Evolutionary conservation across 2,797 vertebrate genomes (phyloP).

Genomic region (Melanotaenia parkinsoni): DNA sequence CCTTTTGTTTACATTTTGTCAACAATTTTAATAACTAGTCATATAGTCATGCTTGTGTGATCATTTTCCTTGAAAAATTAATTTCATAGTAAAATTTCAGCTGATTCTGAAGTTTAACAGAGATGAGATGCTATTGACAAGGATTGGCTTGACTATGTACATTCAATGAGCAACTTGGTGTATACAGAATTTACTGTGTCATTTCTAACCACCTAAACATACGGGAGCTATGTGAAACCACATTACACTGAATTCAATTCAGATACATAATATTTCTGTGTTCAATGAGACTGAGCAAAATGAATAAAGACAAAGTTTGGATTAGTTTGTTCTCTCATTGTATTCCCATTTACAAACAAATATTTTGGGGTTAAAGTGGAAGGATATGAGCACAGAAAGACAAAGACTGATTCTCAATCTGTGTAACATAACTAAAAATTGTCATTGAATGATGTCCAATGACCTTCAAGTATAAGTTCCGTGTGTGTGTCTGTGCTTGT

Average conservation of each 20-base stretch:
- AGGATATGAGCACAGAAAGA: slow-evolving; percentile 1
- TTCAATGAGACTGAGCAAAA: slow-evolving; percentile 42
- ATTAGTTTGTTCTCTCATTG: slow-evolving; percentile 24
- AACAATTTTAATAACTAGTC: slow-evolving; percentile 5
- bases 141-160: slow-evolving; percentile 19
- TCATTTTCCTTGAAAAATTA: slow-evolving; percentile 35
- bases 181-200: slow-evolving; percentile 38
- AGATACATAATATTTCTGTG: slow-evolving; percentile 19
- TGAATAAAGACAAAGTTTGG: slow-evolving; percentile 43
- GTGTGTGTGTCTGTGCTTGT: too few species aligned
- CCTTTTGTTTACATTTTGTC: slow-evolving; percentile 17
- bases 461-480: slow-evolving; percentile 7
- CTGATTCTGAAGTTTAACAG: slow-evolving; percentile 19
- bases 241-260: not conserved
- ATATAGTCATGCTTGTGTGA: slow-evolving; percentile 34
- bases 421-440: slow-evolving; percentile 21
- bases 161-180: slow-evolving; percentile 11
- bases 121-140: slow-evolving; percentile 5
- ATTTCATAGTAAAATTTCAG: slow-evolving; percentile 19
- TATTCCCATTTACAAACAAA: slow-evolving; percentile 10
- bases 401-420: not conserved
- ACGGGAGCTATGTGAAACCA: slow-evolving; percentile 5
- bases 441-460: slow-evolving; percentile 24
- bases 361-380: slow-evolving; percentile 1
- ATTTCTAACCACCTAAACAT: slow-evolving; percentile 21